phyloP scores from a whole-genome alignment of 2,797 vertebrate genomes.

The Lindbergichthys nudifrons region DNA sequence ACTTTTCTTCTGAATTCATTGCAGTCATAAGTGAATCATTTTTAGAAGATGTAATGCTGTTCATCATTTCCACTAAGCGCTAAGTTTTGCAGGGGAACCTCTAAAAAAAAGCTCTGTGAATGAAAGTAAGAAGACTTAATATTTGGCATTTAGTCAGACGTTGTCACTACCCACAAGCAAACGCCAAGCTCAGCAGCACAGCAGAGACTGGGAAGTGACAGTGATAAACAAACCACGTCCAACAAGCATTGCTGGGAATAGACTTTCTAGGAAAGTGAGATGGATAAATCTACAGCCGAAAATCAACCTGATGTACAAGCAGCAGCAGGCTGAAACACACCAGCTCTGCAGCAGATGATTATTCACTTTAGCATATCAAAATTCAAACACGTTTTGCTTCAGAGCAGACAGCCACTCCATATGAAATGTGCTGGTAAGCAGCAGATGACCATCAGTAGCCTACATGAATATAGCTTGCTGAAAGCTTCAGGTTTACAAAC shows the following conservation, averaged over 20 bases:
- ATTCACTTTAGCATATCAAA: constrained; percentile 33
- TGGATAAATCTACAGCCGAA: constrained; percentile 15
- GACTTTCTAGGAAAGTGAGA: constrained; percentile 1
- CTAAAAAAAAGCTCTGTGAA: background rate
- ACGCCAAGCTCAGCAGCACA: constrained; percentile 13
- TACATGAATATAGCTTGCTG: constrained; percentile 8
- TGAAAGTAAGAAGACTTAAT: constrained; percentile 9
- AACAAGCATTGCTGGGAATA: constrained; percentile 2
- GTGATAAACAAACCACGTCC: constrained; percentile 25
- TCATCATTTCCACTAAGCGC: background rate
- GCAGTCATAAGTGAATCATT: background rate
- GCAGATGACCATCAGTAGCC: constrained; percentile 42
- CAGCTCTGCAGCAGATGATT: constrained; percentile 19
- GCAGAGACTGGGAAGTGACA: background rate
- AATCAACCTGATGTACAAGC: constrained; percentile 24
- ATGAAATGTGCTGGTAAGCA: constrained; percentile 35
- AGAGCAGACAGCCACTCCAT: constrained; percentile 16
- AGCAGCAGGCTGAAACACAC: constrained; percentile 12
- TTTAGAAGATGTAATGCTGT: background rate
- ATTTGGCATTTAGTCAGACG: constrained; percentile 11
- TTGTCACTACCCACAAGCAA: constrained; percentile 14
- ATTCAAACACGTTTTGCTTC: background rate
- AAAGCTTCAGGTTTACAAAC: constrained; percentile 31
- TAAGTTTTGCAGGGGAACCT: background rate
- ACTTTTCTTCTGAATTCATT: background rate